Conservation (phyloP, 64 coral and sea anemone species). For the Pocillopora damicornis region DNA sequence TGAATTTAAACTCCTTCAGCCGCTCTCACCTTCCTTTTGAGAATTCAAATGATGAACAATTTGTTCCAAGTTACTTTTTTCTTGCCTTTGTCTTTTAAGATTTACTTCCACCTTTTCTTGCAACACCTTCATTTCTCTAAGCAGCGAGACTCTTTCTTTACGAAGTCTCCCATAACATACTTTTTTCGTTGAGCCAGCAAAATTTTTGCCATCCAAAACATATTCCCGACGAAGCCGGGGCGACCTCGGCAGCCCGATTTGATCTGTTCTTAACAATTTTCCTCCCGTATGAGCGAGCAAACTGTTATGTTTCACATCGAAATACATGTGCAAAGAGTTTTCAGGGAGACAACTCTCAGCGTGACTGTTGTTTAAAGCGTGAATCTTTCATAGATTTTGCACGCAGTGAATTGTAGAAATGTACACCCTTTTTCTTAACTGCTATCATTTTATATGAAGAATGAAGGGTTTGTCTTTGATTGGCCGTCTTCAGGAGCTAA, state of each 20-base stretch:
- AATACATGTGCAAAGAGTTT: not conserved
- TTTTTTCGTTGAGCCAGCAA: not conserved
- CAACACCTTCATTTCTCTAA: not conserved
- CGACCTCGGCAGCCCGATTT: not conserved
- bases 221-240: not conserved
- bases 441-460: not conserved
- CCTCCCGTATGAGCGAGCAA: not conserved
- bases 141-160: not conserved
- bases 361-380: not conserved
- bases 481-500: not conserved
- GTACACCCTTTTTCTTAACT: not conserved
- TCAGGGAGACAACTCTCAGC: not conserved
- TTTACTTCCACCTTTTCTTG: slow-evolving; percentile 1
- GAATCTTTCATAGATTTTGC: not conserved
- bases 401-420: not conserved
- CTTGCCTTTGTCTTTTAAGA: not conserved
- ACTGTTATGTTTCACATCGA: not conserved
- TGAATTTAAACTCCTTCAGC: not conserved
- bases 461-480: not conserved
- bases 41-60: slow-evolving; percentile 27
- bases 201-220: not conserved
- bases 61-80: slow-evolving; percentile 31
- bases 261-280: not conserved
- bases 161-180: slow-evolving; percentile 15
- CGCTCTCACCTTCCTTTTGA: slow-evolving; percentile 31